Percentiles rank a stretch among this genome's conserved stretches.
Evolutionary conservation across 2,888 invertebrate species (phyloP).

Genomic region (Heteropelma amictum): DNA sequence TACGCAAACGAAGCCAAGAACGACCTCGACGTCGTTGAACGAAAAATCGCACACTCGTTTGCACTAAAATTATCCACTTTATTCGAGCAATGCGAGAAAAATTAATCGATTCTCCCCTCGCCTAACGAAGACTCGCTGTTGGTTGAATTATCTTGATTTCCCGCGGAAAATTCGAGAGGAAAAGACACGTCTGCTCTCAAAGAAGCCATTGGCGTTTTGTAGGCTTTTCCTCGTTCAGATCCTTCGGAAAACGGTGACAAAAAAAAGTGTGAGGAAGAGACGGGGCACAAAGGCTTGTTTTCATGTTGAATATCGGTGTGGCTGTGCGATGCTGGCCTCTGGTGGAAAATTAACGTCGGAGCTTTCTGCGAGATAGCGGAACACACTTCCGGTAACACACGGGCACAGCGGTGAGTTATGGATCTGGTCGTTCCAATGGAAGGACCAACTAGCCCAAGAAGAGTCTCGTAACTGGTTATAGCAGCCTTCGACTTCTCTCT

Average conservation of each 20-base stretch:
- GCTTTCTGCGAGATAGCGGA: constrained; percentile 53
- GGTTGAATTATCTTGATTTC: too few species aligned
- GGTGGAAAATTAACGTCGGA: constrained; percentile 51
- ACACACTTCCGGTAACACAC: constrained; percentile 53
- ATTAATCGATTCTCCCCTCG: too few species aligned
- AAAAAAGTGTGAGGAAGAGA: neutral
- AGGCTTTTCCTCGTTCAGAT: neutral
- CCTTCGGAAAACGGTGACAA: neutral
- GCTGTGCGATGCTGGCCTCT: constrained; percentile 9
- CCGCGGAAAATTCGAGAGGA: neutral
- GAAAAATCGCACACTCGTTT: too few species aligned
- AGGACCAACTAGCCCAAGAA: constrained; percentile 63
- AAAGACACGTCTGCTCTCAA: too few species aligned
- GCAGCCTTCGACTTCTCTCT: constrained; percentile 16
- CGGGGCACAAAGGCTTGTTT: constrained; percentile 32
- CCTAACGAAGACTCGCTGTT: too few species aligned
- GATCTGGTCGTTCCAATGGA: constrained; percentile 67
- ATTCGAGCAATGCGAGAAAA: too few species aligned
- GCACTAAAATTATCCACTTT: neutral
- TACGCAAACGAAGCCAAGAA: too few species aligned
- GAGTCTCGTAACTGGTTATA: constrained; percentile 9
- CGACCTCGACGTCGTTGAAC: too few species aligned
- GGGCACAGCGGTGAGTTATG: constrained; percentile 66
- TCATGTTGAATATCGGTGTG: constrained; percentile 51
- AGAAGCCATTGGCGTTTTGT: too few species aligned